These are phyloP conservation scores for Echeneis naucrates DNA, from an alignment of 2,797 vertebrate genomes.

Conservation along the genomic window DNA sequence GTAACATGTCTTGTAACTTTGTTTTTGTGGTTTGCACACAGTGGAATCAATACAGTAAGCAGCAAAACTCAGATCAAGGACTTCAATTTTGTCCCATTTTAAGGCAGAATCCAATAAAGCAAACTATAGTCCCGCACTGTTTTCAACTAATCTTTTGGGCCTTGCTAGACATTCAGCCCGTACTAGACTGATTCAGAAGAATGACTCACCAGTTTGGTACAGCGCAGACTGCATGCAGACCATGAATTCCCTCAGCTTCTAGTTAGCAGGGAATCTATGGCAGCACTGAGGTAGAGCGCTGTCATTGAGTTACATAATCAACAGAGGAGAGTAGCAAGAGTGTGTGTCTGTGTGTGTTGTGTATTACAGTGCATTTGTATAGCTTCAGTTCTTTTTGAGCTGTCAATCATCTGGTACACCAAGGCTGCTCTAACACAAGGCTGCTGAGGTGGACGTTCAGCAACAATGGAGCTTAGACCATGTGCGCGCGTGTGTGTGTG, in stretches of 20 bases:
- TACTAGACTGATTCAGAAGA: slow-evolving; percentile 72
- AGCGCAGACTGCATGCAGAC: slow-evolving; percentile 72
- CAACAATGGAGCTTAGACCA: slow-evolving; percentile 65
- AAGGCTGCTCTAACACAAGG: slow-evolving; percentile 73
- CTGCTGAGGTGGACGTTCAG: slow-evolving; percentile 79
- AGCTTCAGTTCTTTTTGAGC: slow-evolving; percentile 68
- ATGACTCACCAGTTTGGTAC: slow-evolving; percentile 77
- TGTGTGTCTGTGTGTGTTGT: slow-evolving; percentile 33
- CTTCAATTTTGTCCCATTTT: slow-evolving; percentile 69
- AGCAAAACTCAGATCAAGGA: slow-evolving; percentile 66
- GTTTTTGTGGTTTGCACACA: slow-evolving; percentile 50
- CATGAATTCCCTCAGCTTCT: slow-evolving; percentile 77
- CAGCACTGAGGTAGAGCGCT: slow-evolving; percentile 77
- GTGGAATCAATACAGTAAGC: slow-evolving; percentile 73
- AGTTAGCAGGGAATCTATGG: slow-evolving; percentile 80
- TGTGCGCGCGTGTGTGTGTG: slow-evolving; percentile 4
- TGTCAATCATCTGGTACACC: slow-evolving; percentile 73
- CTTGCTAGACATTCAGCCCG: slow-evolving; percentile 56
- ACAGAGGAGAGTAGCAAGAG: slow-evolving; percentile 63
- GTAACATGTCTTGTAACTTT: slow-evolving; percentile 59
- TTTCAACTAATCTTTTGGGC: slow-evolving; percentile 66
- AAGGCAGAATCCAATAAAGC: slow-evolving; percentile 69
- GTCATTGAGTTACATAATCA: slow-evolving; percentile 83
- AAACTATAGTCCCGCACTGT: slow-evolving; percentile 53
- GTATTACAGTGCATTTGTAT: slow-evolving; percentile 48